These are phyloP conservation scores for Heliconius himera DNA, from an alignment of 1,140 invertebrate genomes.

Conservation along the genomic window DNA sequence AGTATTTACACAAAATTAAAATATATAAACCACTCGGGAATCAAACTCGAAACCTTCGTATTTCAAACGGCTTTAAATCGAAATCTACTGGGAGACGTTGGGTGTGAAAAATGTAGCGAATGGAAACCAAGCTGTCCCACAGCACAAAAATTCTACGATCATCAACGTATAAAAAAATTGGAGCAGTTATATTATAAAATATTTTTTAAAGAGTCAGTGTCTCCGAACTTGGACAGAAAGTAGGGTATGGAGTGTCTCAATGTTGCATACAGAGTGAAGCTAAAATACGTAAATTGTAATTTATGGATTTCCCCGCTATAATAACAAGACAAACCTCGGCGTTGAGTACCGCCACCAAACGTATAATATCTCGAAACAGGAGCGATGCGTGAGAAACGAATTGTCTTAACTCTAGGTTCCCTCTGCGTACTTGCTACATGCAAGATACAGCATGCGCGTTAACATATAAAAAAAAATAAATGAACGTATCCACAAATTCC, in stretches of 20 bases:
- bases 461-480: not conserved
- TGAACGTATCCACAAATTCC: not conserved
- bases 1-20: conserved; percentile 17
- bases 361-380: too few species aligned
- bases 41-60: conserved; percentile 17
- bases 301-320: not conserved
- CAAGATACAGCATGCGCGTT: too few species aligned
- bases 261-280: not conserved
- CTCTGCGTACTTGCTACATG: too few species aligned
- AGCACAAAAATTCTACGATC: conserved; percentile 22
- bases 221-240: too few species aligned
- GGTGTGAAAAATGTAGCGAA: conserved; percentile 33
- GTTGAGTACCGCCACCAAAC: too few species aligned
- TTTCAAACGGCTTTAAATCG: conserved; percentile 26
- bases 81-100: conserved; percentile 22
- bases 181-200: not conserved
- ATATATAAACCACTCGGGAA: conserved; percentile 22
- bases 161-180: not conserved
- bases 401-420: too few species aligned
- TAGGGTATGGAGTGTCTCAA: not conserved
- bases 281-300: not conserved
- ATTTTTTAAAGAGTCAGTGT: not conserved
- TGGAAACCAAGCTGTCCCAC: conserved; percentile 15
- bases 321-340: too few species aligned
- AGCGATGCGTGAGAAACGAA: too few species aligned